Evolutionary conservation across 2,113 vertebrate species (phyloP).

Genomic region (Platichthys flesus): DNA sequence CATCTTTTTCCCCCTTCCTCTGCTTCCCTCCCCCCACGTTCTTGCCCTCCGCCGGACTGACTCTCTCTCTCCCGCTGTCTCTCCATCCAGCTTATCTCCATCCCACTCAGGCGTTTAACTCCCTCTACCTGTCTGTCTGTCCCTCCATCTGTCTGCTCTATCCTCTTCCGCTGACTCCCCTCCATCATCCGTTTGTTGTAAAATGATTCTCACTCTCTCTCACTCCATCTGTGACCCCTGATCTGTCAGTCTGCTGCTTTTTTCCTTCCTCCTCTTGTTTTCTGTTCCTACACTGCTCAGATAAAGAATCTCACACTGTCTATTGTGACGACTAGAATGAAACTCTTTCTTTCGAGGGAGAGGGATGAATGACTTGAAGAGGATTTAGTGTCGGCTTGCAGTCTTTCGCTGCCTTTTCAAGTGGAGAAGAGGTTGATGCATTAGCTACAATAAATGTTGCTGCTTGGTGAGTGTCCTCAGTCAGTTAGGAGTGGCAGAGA

Average conservation of each 20-base stretch:
- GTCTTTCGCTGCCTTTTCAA: constrained; percentile 4
- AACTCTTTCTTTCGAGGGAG: not conserved
- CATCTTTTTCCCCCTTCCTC: constrained; percentile 2
- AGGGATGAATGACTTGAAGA: not conserved
- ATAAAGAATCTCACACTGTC: not conserved
- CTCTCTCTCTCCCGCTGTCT: not conserved
- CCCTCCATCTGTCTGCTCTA: constrained; percentile 30
- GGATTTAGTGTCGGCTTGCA: too few species aligned
- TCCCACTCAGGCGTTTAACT: constrained; percentile 19
- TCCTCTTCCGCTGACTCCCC: not conserved
- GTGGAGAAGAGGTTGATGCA: not conserved
- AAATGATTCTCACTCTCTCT: not conserved
- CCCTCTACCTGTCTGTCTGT: constrained; percentile 21
- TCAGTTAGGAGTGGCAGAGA: not conserved
- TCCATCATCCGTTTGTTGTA: not conserved
- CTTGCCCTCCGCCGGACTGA: not conserved
- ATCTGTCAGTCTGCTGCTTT: constrained; percentile 7
- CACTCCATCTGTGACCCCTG: constrained; percentile 12
- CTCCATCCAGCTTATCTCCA: constrained; percentile 14
- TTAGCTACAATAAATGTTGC: not conserved
- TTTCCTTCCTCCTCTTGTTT: not conserved
- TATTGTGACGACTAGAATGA: not conserved
- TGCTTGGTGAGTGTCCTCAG: not conserved
- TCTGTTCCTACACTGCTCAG: not conserved
- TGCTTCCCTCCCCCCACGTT: not conserved